phyloP scores from a whole-genome alignment of 2,113 vertebrate genomes.

The Leptodactylus fuscus region DNA sequence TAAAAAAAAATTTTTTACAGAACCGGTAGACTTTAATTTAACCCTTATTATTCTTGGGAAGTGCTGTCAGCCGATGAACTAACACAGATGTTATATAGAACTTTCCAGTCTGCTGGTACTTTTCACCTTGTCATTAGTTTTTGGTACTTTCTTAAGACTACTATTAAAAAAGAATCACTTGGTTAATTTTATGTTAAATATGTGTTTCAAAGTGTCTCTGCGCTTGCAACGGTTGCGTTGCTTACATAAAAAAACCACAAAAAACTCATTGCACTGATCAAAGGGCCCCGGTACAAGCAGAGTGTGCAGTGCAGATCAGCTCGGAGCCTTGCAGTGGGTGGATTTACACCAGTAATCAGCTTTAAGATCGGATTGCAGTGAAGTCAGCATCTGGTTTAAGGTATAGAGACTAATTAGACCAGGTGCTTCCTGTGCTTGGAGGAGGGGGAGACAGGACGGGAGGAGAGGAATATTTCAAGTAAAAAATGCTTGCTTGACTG shows the following conservation, averaged over 20 bases:
- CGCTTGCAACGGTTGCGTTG: neutral
- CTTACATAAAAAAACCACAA: neutral
- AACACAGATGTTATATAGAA: neutral
- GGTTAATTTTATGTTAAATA: neutral
- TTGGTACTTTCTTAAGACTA: neutral
- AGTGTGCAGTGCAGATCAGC: slow-evolving; percentile 33
- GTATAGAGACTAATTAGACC: slow-evolving; percentile 57
- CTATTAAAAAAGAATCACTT: neutral
- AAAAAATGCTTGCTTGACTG: slow-evolving; percentile 26
- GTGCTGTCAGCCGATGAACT: slow-evolving; percentile 10
- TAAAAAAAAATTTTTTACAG: neutral
- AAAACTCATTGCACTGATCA: slow-evolving; percentile 36
- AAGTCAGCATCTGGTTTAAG: slow-evolving; percentile 60
- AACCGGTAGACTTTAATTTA: neutral
- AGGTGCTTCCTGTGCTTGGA: slow-evolving; percentile 57
- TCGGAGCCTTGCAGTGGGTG: slow-evolving; percentile 47
- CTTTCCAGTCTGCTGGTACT: neutral
- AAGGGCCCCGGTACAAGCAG: slow-evolving; percentile 30
- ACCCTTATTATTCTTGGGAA: slow-evolving; percentile 8
- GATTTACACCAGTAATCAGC: slow-evolving; percentile 58
- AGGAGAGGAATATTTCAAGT: slow-evolving; percentile 27
- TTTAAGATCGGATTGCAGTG: slow-evolving; percentile 55
- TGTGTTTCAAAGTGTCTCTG: neutral
- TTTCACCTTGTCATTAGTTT: neutral
- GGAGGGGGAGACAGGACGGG: slow-evolving; percentile 41